Conservation (phyloP, 2,797 vertebrate genomes). For the Propithecus perrieri region DNA sequence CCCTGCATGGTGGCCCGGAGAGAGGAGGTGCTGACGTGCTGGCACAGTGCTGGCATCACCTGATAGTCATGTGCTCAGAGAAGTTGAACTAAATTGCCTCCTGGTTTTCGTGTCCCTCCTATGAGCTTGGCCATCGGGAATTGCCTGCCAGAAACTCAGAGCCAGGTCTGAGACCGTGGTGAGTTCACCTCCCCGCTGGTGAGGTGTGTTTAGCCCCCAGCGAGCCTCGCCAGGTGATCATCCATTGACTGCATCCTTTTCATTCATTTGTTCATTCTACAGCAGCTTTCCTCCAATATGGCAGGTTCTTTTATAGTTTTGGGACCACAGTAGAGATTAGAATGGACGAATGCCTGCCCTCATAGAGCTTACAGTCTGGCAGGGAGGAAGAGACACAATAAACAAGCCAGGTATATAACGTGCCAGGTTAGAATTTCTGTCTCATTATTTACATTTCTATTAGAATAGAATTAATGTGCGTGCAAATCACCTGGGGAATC, state of each 20-base stretch:
- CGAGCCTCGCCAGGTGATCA: no score
- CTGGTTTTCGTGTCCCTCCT: neutral
- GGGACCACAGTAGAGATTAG: neutral
- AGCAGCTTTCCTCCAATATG: neutral
- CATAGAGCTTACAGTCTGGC: neutral
- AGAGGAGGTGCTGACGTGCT: accelerated
- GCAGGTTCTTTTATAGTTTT: neutral
- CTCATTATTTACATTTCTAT: neutral
- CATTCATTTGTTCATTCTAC: neutral
- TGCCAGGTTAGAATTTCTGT: neutral
- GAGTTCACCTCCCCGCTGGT: neutral
- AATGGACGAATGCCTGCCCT: neutral
- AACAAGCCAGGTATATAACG: no score
- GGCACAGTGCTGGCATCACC: neutral
- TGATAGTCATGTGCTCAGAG: neutral
- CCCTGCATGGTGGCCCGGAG: accelerated
- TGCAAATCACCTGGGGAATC: neutral
- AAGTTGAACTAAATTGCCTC: neutral
- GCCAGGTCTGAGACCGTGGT: neutral
- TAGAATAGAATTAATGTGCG: neutral
- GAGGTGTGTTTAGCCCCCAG: neutral
- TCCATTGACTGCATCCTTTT: neutral
- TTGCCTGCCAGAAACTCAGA: neutral
- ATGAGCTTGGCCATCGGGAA: neutral
- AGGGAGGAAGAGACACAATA: neutral